phyloP scores from a whole-genome alignment of 2,113 vertebrate genomes.

The Condylura cristata region DNA sequence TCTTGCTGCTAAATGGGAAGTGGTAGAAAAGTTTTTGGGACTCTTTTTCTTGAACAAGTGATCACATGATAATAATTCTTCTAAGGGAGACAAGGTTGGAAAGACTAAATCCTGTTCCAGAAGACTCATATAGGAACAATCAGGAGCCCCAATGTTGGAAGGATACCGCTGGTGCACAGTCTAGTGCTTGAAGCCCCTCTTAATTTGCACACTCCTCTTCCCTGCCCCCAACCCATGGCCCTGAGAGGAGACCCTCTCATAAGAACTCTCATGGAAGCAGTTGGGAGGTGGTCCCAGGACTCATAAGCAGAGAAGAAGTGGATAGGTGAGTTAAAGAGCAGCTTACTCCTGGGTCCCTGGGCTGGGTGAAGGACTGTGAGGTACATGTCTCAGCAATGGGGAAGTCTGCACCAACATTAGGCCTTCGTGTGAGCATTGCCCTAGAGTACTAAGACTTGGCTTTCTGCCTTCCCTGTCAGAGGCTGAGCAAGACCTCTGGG shows the following conservation, averaged over 20 bases:
- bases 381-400: neutral
- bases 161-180: rapidly evolving
- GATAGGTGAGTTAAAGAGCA: neutral
- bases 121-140: rapidly evolving
- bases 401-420: neutral
- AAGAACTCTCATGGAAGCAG: neutral
- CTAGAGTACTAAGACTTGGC: neutral
- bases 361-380: neutral
- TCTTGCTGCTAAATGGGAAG: neutral
- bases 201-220: neutral
- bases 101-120: no score
- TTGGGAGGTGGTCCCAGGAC: neutral
- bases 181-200: neutral
- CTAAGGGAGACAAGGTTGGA: neutral
- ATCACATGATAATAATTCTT: neutral
- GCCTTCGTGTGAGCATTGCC: no score
- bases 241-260: neutral
- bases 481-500: neutral
- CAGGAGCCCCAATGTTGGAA: neutral
- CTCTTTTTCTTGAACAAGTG: neutral
- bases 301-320: neutral
- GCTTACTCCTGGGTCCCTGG: neutral
- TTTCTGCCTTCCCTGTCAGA: neutral
- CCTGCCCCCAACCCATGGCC: no score
- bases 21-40: neutral